Percentiles rank a stretch among this genome's conserved stretches.
phyloP scores from a whole-genome alignment of 2,888 invertebrate genomes.

The Conus canariensis region DNA sequence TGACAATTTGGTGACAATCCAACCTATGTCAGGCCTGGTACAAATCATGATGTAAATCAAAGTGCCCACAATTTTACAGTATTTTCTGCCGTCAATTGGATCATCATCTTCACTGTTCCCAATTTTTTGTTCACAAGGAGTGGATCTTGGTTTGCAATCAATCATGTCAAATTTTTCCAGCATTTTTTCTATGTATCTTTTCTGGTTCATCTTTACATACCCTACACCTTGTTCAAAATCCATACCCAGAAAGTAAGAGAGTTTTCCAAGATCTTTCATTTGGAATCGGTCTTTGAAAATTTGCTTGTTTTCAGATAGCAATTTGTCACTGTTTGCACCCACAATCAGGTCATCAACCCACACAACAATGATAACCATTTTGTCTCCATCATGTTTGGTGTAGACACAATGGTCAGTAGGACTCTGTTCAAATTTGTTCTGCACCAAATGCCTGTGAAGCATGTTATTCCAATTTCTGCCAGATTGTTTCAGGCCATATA shows the following conservation, averaged over 20 bases:
- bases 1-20: neutral
- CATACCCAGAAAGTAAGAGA: slow-evolving; percentile 47
- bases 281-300: slow-evolving; percentile 7
- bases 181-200: neutral
- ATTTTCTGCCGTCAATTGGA: neutral
- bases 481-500: no score
- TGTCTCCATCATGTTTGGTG: neutral
- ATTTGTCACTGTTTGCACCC: slow-evolving; percentile 37
- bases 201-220: neutral
- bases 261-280: slow-evolving; percentile 51
- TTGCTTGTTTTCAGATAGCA: neutral
- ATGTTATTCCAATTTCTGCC: no score
- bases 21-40: neutral
- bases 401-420: slow-evolving; percentile 28
- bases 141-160: no score
- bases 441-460: slow-evolving; percentile 32
- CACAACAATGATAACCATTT: neutral
- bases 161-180: neutral
- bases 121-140: neutral
- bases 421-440: slow-evolving; percentile 21
- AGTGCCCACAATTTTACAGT: slow-evolving; percentile 19
- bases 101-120: neutral
- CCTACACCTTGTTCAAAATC: slow-evolving; percentile 38
- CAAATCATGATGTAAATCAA: slow-evolving; percentile 44
- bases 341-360: slow-evolving; percentile 28